phyloP scores from a whole-genome alignment of 2,797 vertebrate genomes.

The Halcyon chelicuti region DNA sequence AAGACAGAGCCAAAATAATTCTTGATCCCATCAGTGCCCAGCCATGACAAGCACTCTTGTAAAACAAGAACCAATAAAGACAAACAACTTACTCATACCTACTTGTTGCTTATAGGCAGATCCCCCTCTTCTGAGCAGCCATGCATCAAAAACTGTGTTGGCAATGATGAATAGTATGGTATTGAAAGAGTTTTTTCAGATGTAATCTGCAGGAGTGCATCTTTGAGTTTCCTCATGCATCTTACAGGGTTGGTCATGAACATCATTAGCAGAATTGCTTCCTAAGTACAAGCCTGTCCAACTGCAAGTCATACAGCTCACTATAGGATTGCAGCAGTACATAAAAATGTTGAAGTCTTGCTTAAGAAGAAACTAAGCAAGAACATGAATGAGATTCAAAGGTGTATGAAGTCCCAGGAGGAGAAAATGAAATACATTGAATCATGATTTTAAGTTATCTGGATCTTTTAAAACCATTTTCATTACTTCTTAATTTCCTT shows the following conservation, averaged over 20 bases:
- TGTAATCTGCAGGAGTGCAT: not conserved
- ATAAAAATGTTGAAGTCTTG: not conserved
- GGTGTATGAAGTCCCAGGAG: not conserved
- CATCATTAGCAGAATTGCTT: not conserved
- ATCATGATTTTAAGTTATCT: not conserved
- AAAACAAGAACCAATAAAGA: not conserved
- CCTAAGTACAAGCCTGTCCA: not conserved
- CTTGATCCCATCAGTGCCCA: not conserved
- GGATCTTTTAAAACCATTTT: not conserved
- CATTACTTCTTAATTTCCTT: slow-evolving; percentile 4
- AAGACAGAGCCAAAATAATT: not conserved
- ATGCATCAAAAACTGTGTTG: not conserved
- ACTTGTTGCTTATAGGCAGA: not conserved
- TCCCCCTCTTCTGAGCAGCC: not conserved
- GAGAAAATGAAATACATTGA: not conserved
- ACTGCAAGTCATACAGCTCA: not conserved
- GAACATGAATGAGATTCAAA: not conserved
- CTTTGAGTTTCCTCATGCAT: not conserved
- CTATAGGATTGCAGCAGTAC: not conserved
- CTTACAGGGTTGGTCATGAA: not conserved
- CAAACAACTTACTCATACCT: not conserved
- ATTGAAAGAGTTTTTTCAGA: not conserved
- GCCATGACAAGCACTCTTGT: not conserved
- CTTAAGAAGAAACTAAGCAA: not conserved
- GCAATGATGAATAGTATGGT: not conserved